Conservation (phyloP, 2,113 vertebrate species). For the Terrapene triunguis region DNA sequence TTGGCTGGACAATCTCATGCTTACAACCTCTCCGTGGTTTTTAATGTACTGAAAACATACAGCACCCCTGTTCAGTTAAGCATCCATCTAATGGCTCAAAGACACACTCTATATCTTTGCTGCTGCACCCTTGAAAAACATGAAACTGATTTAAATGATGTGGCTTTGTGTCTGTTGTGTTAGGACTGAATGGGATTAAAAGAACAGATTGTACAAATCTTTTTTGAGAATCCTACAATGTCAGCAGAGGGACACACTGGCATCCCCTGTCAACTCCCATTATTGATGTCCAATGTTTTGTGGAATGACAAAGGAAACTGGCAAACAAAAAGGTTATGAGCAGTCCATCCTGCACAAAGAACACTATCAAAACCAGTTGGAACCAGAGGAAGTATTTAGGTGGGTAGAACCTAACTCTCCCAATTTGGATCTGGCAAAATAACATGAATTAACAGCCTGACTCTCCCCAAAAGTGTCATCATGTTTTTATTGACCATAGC, state of each 20-base stretch:
- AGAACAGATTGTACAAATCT: constrained; percentile 5
- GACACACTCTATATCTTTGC: neutral
- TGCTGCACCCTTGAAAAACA: neutral
- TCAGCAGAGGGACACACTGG: neutral
- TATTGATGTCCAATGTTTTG: neutral
- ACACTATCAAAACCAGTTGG: neutral
- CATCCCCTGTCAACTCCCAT: neutral
- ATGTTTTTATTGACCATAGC: neutral
- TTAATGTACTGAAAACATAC: neutral
- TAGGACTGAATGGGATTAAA: neutral
- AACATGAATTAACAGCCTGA: neutral
- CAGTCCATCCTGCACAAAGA: neutral
- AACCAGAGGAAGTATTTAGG: neutral
- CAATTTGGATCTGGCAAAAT: neutral
- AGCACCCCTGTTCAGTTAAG: neutral
- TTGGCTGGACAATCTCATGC: neutral
- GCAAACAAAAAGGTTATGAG: neutral
- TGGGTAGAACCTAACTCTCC: neutral
- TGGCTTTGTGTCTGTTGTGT: neutral
- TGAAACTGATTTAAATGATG: neutral
- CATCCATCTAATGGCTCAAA: neutral
- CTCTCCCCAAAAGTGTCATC: neutral
- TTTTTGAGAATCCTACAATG: constrained; percentile 22
- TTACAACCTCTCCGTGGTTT: neutral
- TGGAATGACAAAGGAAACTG: constrained; percentile 18